Percentiles rank a stretch among this genome's conserved stretches.
Conservation (phyloP, 2,113 vertebrate species). For the Ailurus styani region DNA sequence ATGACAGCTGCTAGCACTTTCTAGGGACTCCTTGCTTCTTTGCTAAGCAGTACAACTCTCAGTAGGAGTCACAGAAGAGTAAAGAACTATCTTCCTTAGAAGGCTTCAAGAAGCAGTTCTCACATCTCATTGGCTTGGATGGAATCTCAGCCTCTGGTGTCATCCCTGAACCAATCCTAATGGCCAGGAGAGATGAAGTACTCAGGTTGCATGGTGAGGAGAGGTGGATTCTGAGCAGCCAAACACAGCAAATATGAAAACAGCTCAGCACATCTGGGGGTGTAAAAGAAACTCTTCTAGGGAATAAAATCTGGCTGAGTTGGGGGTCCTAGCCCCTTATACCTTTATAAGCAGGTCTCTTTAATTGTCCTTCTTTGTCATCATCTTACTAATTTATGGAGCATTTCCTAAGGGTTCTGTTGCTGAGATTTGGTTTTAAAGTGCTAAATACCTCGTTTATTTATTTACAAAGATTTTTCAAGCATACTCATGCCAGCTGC, state of each 20-base stretch:
- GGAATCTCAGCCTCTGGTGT: not conserved
- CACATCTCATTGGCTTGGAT: not conserved
- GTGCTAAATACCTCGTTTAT: not conserved
- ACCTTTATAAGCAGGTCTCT: not conserved
- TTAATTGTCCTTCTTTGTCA: not conserved
- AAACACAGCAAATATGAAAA: not conserved
- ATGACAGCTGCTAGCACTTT: not conserved
- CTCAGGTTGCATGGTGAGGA: not conserved
- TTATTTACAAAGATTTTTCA: not conserved
- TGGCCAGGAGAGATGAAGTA: not conserved
- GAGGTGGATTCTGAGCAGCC: not conserved
- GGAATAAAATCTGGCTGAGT: not conserved
- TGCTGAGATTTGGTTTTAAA: not conserved
- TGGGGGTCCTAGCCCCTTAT: not conserved
- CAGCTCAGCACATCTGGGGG: not conserved
- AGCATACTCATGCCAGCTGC: not conserved
- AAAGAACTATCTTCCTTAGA: not conserved
- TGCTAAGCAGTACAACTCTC: not conserved
- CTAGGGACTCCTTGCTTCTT: not conserved
- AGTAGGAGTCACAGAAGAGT: not conserved
- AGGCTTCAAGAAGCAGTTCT: not conserved
- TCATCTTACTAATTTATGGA: not conserved
- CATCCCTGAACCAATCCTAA: not conserved
- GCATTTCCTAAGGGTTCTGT: slow-evolving; percentile 4
- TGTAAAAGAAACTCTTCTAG: not conserved